Evolutionary conservation across 1,140 invertebrate genomes (phyloP).

Genomic region (Euura lappo): DNA sequence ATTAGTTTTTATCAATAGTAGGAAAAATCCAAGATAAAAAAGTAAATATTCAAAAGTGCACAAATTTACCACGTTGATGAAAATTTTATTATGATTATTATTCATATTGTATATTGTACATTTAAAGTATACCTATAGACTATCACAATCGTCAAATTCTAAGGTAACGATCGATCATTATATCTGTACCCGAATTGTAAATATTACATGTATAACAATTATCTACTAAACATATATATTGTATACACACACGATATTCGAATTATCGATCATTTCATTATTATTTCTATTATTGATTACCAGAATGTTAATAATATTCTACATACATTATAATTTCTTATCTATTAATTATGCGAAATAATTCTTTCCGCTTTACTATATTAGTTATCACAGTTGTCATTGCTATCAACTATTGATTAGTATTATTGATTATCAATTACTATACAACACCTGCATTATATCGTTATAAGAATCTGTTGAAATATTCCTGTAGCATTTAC

Average conservation of each 20-base stretch:
- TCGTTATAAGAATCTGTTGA: background rate
- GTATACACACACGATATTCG: background rate
- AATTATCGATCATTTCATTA: background rate
- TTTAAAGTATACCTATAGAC: no score
- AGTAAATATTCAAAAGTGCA: conserved; percentile 2
- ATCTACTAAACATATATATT: background rate
- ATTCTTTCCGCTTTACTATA: background rate
- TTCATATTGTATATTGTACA: background rate
- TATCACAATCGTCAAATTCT: no score
- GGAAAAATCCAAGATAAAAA: background rate
- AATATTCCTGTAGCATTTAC: conserved; percentile 10
- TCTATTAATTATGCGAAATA: background rate
- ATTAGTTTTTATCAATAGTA: background rate
- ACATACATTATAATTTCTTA: background rate
- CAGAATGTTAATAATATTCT: background rate
- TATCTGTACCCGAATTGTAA: no score
- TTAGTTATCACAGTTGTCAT: background rate
- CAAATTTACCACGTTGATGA: background rate
- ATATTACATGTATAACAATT: no score
- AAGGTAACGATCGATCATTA: no score
- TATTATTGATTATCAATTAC: conserved; percentile 21
- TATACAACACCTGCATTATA: conserved; percentile 14
- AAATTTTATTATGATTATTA: background rate
- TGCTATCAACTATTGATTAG: conserved; percentile 11
- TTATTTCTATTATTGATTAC: no score